These are phyloP conservation scores for Lithodes maja DNA, from an alignment of 2,888 invertebrate genomes.

Conservation along the genomic window DNA sequence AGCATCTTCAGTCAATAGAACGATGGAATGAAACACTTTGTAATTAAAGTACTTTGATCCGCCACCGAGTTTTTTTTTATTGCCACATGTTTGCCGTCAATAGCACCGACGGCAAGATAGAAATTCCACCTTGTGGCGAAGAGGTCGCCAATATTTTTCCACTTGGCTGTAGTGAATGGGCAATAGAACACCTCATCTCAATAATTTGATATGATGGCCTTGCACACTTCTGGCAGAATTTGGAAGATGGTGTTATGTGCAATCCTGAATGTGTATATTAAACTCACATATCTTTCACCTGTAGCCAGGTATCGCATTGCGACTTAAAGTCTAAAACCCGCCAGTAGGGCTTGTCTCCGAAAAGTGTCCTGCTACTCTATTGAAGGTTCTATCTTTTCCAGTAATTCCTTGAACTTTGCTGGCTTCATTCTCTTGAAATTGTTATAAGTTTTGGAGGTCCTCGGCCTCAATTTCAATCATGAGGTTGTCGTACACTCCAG, in stretches of 20 bases:
- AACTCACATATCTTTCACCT: slow-evolving; percentile 4
- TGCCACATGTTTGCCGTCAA: background rate
- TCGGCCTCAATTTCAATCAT: too few relatives aligned
- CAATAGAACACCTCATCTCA: slow-evolving; percentile 5
- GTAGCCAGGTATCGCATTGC: background rate
- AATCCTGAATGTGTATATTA: background rate
- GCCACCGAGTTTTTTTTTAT: background rate
- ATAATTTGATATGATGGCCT: slow-evolving; percentile 8
- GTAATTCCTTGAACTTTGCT: slow-evolving; percentile 7
- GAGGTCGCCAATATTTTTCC: background rate
- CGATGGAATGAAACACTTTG: slow-evolving; percentile 17
- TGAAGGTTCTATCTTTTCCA: background rate
- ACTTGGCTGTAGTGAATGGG: background rate
- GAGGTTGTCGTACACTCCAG: too few relatives aligned
- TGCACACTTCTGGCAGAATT: background rate
- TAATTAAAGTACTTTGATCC: slow-evolving; percentile 5
- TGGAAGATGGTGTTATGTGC: background rate
- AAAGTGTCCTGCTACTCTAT: slow-evolving; percentile 12
- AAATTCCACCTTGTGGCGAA: slow-evolving; percentile 20
- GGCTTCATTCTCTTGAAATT: too few relatives aligned
- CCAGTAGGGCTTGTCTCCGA: background rate
- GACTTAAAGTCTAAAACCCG: background rate
- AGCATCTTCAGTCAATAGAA: background rate
- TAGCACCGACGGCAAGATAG: background rate
- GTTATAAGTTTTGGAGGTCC: too few relatives aligned